Evolutionary conservation across 2,888 invertebrate species (phyloP).

Genomic region (Drosophila silvestris): DNA sequence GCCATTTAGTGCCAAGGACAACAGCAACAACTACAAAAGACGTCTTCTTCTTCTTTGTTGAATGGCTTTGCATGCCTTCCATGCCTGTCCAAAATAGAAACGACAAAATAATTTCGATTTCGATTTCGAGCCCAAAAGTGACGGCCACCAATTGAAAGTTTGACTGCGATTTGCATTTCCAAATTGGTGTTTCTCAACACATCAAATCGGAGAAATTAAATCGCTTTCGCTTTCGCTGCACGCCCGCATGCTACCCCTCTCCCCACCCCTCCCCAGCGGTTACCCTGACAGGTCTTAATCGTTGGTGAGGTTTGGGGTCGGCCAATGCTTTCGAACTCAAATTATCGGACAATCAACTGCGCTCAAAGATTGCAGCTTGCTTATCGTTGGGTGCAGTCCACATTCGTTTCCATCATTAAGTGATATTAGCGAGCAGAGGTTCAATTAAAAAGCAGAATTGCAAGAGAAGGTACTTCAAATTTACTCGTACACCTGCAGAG

Average conservation of each 20-base stretch:
- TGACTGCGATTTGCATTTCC: conserved; percentile 73
- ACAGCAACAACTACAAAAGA: conserved; percentile 1
- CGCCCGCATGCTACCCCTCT: neutral
- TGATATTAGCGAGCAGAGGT: neutral
- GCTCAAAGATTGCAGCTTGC: conserved; percentile 33
- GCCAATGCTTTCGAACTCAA: conserved; percentile 61
- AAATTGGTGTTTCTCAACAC: conserved; percentile 51
- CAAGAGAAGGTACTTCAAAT: neutral
- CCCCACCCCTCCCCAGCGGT: neutral
- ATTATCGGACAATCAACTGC: conserved; percentile 55
- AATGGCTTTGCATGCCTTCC: neutral
- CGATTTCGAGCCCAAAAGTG: conserved; percentile 50
- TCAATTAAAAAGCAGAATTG: neutral
- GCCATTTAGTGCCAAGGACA: conserved; percentile 43
- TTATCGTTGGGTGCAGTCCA: conserved; percentile 29
- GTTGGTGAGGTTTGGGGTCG: conserved; percentile 35
- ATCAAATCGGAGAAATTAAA: conserved; percentile 58
- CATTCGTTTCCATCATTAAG: conserved; percentile 14
- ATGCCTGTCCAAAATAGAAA: conserved; percentile 45
- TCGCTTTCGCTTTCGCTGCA: conserved; percentile 71
- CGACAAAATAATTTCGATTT: conserved; percentile 51
- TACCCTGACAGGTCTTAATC: conserved; percentile 20
- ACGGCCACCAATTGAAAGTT: conserved; percentile 73
- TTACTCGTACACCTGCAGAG: neutral
- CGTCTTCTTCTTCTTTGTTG: conserved; percentile 6